Base-by-base conservation (phyloP, 2,888 invertebrate genomes). In the Chorisops tibialis region DNA sequence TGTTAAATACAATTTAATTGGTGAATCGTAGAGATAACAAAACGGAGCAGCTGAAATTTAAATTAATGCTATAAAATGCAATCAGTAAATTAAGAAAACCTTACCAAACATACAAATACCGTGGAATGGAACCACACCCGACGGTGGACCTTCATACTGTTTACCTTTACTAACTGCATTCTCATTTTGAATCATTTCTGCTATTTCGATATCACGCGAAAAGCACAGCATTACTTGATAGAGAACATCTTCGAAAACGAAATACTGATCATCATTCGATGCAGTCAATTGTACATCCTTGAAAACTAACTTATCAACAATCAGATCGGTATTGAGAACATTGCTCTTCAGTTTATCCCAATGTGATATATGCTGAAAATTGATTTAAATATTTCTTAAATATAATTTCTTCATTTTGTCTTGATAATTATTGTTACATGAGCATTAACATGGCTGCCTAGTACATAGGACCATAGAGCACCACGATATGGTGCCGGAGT, bases 21-120 rank as follows among this genome's bases (percentile, higher is more conserved):
- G 90, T 68, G 95, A 91, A 70, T 94, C 91, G 75, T 88, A 96
- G 35, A 97, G 79, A 74, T 95, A 97, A 75, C 96, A 96, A 73
- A 97, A 89, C 1, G 96, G 96, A 0, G 95, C 93, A 49, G 95
- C 96, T 95, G 79, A 39, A 81, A 79, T 39, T 19, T 14, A 6
- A 41, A 41, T 16, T 2, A 16, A 14, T 41, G 5, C 41, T 16
- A 16, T 14, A 41, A 1, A 3, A 1, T 30, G 7, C 30, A 51
- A n/a, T 37, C 41, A 39, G 5, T 45, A 41, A 41, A 49, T n/a
- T 49, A 16, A 45, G 41, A 35, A 37, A 56, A 38, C 9, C 84
- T 78, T 81, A 94, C 94, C 93, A 76, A 95, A 96, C 96, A 97
- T 96, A 18, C 96, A 91, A 77, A 97, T 96, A 1, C 96, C 96